Base-by-base conservation (phyloP, 2,888 invertebrate species). In the Bedellia somnulentella region DNA sequence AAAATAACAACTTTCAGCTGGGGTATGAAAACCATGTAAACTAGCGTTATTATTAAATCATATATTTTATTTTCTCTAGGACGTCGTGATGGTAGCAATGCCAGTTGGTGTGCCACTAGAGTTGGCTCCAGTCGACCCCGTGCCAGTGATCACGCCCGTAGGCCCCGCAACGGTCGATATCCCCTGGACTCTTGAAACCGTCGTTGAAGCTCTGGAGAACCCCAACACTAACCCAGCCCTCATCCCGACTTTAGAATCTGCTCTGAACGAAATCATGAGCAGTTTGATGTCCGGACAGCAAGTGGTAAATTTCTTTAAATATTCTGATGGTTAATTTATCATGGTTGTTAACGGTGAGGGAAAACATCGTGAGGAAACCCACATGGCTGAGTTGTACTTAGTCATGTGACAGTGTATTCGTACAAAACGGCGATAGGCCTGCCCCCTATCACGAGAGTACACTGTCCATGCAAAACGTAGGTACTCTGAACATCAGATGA, bases 121-220 rank as follows among this genome's bases (percentile, higher is more conserved):
- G 26, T 8, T 14, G 5, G n/a, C n/a, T n/a, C 14, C 26, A 9
- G 24, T 8, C 11, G 24, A 3, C 24, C 24, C 24, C 24, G 36
- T 38, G 29, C 43, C 46, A 24, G 35, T 41, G 18, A 39, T 57
- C 3, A 38, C 46, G 18, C 38, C 44, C 29, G 50, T 53, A 30
- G 41, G 47, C 38, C 43, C 33, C 23, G 40, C 37, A 10, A 16
- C 15, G n/a, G 35, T 33, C 32, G 34, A 35, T 31, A 32, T 30
- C 29, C 26, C 30, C 34, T 52, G 48, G 54, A 44, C 41, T 16
- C 40, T 52, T n/a, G 17, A 31, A 3, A 44, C 49, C 32, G 31
- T 48, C 26, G 29, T 21, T 3, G 33, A 39, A 8, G 46, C 47
- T 3, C 29, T 48, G n/a, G 32, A 31, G 12, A 41, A 37, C 30